Evolutionary conservation across 35 echinoderm and acorn worm genomes (phyloP), one percentile per base, ranked within the genome.

Genomic region (Hemicentrotus pulcherrimus): DNA sequence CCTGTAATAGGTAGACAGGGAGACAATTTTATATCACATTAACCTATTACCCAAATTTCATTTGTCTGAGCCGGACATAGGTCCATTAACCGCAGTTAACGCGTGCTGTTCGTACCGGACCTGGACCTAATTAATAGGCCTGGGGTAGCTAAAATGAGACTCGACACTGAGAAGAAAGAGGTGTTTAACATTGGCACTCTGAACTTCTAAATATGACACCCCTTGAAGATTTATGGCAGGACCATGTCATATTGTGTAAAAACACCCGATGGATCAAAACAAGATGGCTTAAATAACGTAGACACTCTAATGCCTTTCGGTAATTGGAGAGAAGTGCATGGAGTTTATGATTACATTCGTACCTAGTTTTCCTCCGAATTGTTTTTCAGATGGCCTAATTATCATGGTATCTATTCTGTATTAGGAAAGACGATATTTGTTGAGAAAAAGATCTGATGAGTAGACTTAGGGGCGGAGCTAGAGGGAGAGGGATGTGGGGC

Each of bases 101-200:
- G 88, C 88, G 18, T 33, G 88, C 88, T 35, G 88, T 90, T 47
- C 31, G 32, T 22, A 47, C 88, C 88, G 88, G 88, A 90, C 46
- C 33, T 35, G 32, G 88, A 45, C 88, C 32, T 90, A 90, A 90
- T 90, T 90, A 90, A 90, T 90, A 90, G 88, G 46, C 19, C 32
- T 47, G 46, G 32, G 31, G 0, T 19, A 32, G 31, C 9, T 10
- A 30, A 14, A 15, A 78, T 78, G 65, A 78, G 28, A n/a, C 50
- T 55, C 19, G 65, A 78, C 65, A n/a, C 1, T 78, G 22, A 22
- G 65, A 78, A 78, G 28, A 71, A 78, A 78, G 22, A 78, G 22
- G 65, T 78, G 65, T 78, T 55, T 16, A 59, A 78, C 61, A 70
- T 78, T 28, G 15, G 5, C 19, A 78, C 65, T n/a, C 22, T 70